Conservation (phyloP, 2,113 vertebrate species). For the Casuarius casuarius region DNA sequence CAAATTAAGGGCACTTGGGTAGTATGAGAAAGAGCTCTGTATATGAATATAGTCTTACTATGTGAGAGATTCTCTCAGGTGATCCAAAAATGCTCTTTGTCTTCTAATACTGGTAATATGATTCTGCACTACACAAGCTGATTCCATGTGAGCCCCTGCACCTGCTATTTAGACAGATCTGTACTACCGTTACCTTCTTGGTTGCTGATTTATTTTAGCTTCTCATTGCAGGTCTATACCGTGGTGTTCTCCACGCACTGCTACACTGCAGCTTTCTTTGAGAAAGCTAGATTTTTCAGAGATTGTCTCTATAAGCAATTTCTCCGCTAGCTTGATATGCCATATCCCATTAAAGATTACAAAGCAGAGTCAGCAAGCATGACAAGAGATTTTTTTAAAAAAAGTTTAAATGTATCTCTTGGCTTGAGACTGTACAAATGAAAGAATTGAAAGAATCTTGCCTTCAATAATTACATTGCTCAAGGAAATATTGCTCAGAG, state of each 20-base stretch:
- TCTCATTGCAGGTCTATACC: neutral
- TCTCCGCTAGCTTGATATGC: constrained; percentile 44
- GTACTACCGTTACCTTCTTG: neutral
- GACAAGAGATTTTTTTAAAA: constrained; percentile 6
- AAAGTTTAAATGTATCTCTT: constrained; percentile 17
- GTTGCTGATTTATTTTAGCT: constrained; percentile 17
- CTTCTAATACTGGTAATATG: neutral
- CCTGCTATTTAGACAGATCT: neutral
- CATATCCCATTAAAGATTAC: constrained; percentile 62
- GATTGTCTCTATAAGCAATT: constrained; percentile 26
- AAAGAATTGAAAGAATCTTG: neutral
- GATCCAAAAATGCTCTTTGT: neutral
- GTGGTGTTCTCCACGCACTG: neutral
- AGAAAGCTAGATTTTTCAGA: neutral
- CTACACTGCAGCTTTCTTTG: neutral
- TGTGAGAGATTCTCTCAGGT: neutral
- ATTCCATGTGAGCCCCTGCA: neutral
- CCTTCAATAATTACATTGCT: constrained; percentile 59
- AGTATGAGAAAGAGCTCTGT: neutral
- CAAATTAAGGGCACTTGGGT: neutral
- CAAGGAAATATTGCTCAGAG: constrained; percentile 51
- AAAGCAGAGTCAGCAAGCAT: constrained; percentile 44
- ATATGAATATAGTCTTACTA: neutral
- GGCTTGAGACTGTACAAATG: constrained; percentile 50
- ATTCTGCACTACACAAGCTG: neutral